phyloP scores from a whole-genome alignment of 2,888 invertebrate species.

The Sabellastarte sp. region DNA sequence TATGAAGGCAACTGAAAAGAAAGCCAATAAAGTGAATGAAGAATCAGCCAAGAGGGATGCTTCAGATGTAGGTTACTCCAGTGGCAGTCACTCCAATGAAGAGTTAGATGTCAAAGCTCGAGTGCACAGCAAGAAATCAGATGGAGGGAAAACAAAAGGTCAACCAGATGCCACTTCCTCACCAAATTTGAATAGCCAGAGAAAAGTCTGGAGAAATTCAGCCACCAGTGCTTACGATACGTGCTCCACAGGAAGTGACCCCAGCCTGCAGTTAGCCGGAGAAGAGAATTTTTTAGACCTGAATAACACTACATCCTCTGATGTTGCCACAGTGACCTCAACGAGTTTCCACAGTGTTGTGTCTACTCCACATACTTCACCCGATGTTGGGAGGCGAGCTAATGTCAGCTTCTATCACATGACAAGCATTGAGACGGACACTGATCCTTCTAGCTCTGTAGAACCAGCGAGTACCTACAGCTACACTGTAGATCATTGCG shows the following conservation, averaged over 20 bases:
- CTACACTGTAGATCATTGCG: slow-evolving; percentile 1
- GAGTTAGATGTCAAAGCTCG: slow-evolving; percentile 34
- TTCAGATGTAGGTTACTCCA: slow-evolving; percentile 59
- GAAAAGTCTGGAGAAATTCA: slow-evolving; percentile 22
- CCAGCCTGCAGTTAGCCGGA: slow-evolving; percentile 1
- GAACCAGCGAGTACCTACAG: background rate
- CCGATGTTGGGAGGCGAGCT: too few relatives aligned
- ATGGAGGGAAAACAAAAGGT: background rate
- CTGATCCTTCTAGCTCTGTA: slow-evolving; percentile 8
- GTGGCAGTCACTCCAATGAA: slow-evolving; percentile 58
- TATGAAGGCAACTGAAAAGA: background rate
- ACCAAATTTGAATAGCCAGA: background rate
- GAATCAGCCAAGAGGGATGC: slow-evolving; percentile 9
- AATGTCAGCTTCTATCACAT: slow-evolving; percentile 17
- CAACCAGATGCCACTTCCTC: background rate
- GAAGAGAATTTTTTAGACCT: background rate
- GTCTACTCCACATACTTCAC: too few relatives aligned
- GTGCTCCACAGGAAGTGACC: slow-evolving; percentile 21
- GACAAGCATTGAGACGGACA: slow-evolving; percentile 21
- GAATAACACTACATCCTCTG: background rate
- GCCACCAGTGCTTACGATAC: slow-evolving; percentile 33
- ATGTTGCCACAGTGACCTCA: slow-evolving; percentile 4
- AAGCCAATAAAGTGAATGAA: background rate
- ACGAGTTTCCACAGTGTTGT: slow-evolving; percentile 9
- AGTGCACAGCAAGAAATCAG: background rate